Conservation (phyloP, 2,113 vertebrate species). For the Menura novaehollandiae region DNA sequence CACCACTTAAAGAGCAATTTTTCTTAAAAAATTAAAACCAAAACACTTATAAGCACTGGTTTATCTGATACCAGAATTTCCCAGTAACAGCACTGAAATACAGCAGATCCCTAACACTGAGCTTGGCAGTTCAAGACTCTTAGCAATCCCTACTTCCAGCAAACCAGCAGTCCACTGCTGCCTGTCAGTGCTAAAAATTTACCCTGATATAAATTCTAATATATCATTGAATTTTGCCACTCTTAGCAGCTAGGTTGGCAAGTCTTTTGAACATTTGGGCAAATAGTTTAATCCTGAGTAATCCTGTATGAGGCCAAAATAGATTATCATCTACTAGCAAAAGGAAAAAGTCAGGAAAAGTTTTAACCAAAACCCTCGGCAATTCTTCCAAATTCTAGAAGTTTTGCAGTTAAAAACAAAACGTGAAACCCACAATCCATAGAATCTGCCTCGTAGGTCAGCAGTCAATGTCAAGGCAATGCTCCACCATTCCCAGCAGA, state of each 20-base stretch:
- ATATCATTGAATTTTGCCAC: neutral
- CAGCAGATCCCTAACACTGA: neutral
- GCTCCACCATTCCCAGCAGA: neutral
- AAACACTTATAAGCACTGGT: neutral
- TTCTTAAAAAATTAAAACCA: neutral
- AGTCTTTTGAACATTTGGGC: neutral
- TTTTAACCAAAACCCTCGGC: neutral
- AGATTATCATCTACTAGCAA: neutral
- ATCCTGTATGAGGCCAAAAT: neutral
- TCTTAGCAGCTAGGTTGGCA: neutral
- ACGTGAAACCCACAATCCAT: neutral
- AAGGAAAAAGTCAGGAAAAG: neutral
- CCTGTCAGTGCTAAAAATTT: neutral
- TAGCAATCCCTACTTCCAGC: neutral
- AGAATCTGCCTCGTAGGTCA: neutral
- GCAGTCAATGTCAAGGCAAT: neutral
- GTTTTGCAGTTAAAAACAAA: neutral
- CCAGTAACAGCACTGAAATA: neutral
- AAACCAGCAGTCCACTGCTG: neutral
- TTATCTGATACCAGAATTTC: neutral
- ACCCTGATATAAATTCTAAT: neutral
- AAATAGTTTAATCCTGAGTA: neutral
- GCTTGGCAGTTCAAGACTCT: neutral
- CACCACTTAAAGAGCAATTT: neutral
- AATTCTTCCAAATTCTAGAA: neutral